Percentiles rank a stretch among this genome's conserved stretches.
Conservation (phyloP, 2,113 vertebrate species). For the Anoura caudifer region DNA sequence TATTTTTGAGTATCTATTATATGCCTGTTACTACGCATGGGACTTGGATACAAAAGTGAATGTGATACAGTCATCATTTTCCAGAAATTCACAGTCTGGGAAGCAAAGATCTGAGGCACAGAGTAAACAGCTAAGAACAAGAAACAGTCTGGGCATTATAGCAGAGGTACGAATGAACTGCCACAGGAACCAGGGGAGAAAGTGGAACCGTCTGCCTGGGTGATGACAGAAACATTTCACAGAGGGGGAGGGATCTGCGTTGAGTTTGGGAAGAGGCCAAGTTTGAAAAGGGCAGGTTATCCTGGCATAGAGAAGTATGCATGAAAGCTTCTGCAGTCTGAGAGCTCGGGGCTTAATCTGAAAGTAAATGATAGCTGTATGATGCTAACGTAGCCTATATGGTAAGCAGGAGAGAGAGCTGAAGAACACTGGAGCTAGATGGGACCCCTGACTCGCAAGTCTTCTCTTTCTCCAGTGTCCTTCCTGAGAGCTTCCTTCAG, state of each 20-base stretch:
- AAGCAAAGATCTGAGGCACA: not conserved
- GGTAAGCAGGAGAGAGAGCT: not conserved
- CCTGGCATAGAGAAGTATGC: not conserved
- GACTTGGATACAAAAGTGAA: not conserved
- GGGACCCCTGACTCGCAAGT: not conserved
- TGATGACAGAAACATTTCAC: not conserved
- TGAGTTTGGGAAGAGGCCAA: not conserved
- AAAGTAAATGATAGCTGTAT: not conserved
- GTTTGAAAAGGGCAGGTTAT: not conserved
- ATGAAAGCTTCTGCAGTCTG: not conserved
- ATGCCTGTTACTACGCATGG: not conserved
- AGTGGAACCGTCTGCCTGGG: not conserved
- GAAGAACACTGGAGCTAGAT: not conserved
- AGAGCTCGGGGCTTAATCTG: not conserved
- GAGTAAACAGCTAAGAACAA: not conserved
- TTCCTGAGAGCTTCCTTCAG: not conserved
- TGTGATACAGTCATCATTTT: not conserved
- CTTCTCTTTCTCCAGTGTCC: not conserved
- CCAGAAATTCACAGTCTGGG: not conserved
- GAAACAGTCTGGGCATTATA: accelerated
- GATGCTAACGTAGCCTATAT: not conserved
- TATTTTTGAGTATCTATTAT: not conserved
- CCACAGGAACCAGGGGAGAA: not conserved
- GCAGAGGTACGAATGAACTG: not conserved
- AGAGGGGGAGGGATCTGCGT: not conserved